Evolutionary conservation across 2,888 invertebrate genomes (phyloP), one percentile per base, ranked within the genome.

Genomic region (Sclerodermus sp.): DNA sequence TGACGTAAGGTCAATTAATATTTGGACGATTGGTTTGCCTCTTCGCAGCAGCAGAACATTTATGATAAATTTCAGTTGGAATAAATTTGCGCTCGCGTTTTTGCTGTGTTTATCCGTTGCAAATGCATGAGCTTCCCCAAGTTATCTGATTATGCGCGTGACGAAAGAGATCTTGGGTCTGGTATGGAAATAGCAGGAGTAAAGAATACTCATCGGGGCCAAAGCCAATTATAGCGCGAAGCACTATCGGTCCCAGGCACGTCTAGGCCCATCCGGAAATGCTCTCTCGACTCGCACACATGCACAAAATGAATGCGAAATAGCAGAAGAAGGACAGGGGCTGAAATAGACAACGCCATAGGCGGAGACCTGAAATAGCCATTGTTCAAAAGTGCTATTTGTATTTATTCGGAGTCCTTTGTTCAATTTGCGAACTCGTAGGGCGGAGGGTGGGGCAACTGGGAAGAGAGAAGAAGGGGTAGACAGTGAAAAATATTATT

Each of bases 141-240:
- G 4, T 23, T 23, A 8, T 41, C 55, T 53, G 60, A 68, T 68
- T 70, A 73, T 71, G 73, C 68, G 72, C 71, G 76, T 75, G 72
- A 74, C 75, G 73, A 74, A 76, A 69, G 68, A 71, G 75, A 76
- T 75, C 70, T 70, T 71, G 67, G 66, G 60, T 64, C 57, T 58
- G 68, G 63, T 74, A 76, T 75, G 76, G 67, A 71, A 74, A 74
- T 75, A 60, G 53, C 54, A 63, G 67, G 62, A 63, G 60, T 65
- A 62, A 65, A 69, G 68, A 66, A 62, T 62, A 59, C 63, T 55
- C 49, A 57, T 55, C 57, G 56, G 46, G 34, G 56, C 61, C 58
- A 73, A 76, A 76, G 71, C 76, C 75, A 76, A 76, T 76, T 76
- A 76, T 71, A 67, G 62, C 66, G 66, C 64, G 68, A 71, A 73